Percentiles rank a stretch among this genome's conserved stretches.
phyloP scores from a whole-genome alignment of 2,113 vertebrate species.

The Caretta caretta region DNA sequence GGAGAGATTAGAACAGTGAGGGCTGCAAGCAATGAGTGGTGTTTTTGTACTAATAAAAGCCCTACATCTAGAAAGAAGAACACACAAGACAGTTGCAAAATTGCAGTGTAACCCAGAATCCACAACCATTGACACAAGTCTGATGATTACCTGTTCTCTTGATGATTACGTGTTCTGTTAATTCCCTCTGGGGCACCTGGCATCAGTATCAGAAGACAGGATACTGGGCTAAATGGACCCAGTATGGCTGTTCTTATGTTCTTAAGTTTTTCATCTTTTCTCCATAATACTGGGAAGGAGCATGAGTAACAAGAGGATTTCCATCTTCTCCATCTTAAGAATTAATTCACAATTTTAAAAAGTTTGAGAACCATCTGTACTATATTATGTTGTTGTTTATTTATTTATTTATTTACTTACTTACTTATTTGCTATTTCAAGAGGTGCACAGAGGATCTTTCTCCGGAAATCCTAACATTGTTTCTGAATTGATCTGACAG shows the following conservation, averaged over 20 bases:
- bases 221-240: too few relatives aligned
- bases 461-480: not conserved
- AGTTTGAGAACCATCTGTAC: not conserved
- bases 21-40: not conserved
- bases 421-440: not conserved
- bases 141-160: too few relatives aligned
- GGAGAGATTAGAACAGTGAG: not conserved
- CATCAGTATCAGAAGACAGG: too few relatives aligned
- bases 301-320: fast-evolving
- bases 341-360: fast-evolving
- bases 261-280: not conserved
- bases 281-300: not conserved
- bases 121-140: not conserved
- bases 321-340: not conserved
- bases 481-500: not conserved
- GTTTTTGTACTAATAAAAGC: not conserved
- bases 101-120: not conserved
- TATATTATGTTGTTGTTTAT: fast-evolving
- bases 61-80: not conserved
- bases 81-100: not conserved
- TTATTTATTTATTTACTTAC: fast-evolving
- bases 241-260: too few relatives aligned
- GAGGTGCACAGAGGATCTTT: not conserved
- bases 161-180: too few relatives aligned
- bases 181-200: too few relatives aligned